Base-by-base conservation (phyloP, 2,888 invertebrate genomes). In the Nemotelus nigrinus region DNA sequence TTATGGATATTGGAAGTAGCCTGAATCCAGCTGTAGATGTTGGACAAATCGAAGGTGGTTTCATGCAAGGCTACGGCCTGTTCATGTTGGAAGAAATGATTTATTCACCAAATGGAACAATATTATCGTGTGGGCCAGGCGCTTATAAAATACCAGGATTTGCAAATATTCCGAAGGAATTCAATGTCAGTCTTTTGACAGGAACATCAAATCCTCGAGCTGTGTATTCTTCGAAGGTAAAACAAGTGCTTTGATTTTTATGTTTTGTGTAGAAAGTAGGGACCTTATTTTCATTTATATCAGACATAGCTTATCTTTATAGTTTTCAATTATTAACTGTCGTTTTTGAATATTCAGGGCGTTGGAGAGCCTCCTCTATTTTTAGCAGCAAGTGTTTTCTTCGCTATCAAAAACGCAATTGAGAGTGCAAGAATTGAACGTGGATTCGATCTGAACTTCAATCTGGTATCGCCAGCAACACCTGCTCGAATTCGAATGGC, bases 1-100 rank as follows among this genome's bases (percentile, higher is more conserved):
- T 98, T 0, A 98, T 98, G 98, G 98, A 98, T 88, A 90, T 98
- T 81, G 98, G 98, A 0, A 93, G 95, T 82, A 97, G 97, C 87
- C 88, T 98, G 76, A 98, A 98, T 87, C 98, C 98, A 3, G 97
- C 98, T 1, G 96, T 98, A 80, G 98, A 98, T 83, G 94, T 98
- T 82, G 98, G 98, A 0, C 98, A 98, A 89, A 93, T 98, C 25
- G 98, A 98, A 88, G 98, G 98, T 2, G 98, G 91, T 0, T 98
- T 97, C 83, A 90, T 96, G 84, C 97, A 98, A 89, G 98, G 98
- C 0, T 96, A 97, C 83, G 98, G 98, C 1, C 86, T 98, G 77
- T 97, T 94, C 83, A 94, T 95, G 0, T 88, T 98, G 83, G 98
- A 98, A 87, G 97, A 98, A 85, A 88, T 96, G 82, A 91, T 95